These are phyloP conservation scores for Spongilla lacustris DNA, from an alignment of 37 sponge, comb jelly and placozoan genomes.

Conservation along the genomic window DNA sequence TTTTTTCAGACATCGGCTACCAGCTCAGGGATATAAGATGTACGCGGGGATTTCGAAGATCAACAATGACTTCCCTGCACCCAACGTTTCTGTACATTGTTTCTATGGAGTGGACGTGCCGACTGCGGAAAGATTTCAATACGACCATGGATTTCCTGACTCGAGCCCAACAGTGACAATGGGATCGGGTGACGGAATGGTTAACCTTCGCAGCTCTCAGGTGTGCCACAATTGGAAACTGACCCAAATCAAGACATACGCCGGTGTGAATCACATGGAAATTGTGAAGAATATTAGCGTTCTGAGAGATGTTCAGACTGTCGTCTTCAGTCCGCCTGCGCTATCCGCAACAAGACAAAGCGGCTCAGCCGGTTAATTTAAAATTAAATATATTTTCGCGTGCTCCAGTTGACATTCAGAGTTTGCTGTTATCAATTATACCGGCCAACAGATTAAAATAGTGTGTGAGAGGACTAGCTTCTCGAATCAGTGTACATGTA, in stretches of 20 bases:
- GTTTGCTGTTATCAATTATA: too few species aligned
- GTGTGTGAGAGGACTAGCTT: too few species aligned
- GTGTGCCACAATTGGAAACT: conserved; percentile 62
- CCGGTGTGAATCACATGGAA: conserved; percentile 23
- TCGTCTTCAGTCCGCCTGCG: too few species aligned
- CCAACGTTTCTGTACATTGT: conserved; percentile 68
- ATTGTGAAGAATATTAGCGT: conserved; percentile 29
- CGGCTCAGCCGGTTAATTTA: too few species aligned
- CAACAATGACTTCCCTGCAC: conserved; percentile 37
- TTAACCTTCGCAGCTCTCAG: conserved; percentile 51
- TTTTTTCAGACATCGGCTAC: conserved; percentile 45
- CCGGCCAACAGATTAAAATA: too few species aligned
- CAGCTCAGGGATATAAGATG: conserved; percentile 42
- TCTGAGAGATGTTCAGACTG: not conserved
- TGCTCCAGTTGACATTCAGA: too few species aligned
- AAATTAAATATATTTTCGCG: too few species aligned
- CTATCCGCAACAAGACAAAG: too few species aligned
- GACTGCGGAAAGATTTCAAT: conserved; percentile 26
- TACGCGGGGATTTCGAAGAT: conserved; percentile 21
- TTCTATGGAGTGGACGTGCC: conserved; percentile 53
- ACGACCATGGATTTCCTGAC: not conserved
- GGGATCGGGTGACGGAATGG: conserved; percentile 81
- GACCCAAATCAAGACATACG: not conserved
- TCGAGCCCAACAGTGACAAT: not conserved
- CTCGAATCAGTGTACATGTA: too few species aligned